These are phyloP conservation scores for Microctonus brassicae DNA, from an alignment of 2,888 invertebrate species.

Conservation along the genomic window DNA sequence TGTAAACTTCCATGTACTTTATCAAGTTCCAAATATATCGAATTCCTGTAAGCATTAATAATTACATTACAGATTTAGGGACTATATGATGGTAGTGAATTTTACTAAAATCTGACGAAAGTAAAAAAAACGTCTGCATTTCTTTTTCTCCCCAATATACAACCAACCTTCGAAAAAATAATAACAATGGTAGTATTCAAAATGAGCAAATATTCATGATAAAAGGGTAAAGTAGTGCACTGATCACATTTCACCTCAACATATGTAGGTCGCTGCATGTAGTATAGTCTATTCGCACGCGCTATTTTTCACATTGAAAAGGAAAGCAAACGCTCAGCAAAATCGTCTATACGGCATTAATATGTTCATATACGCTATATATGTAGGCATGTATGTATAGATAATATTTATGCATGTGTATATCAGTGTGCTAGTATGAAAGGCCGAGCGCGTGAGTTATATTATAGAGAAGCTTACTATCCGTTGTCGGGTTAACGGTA, in stretches of 20 bases:
- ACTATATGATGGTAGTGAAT: too few species aligned
- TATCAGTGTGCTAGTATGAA: neutral
- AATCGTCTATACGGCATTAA: conserved; percentile 44
- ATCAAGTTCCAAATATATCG: too few species aligned
- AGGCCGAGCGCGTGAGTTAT: conserved; percentile 15
- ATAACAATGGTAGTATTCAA: neutral
- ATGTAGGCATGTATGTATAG: neutral
- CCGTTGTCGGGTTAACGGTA: conserved; percentile 68
- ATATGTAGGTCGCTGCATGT: conserved; percentile 61
- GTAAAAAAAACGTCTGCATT: neutral
- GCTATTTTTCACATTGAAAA: conserved; percentile 70
- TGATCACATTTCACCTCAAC: conserved; percentile 28
- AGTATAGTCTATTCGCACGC: conserved; percentile 65
- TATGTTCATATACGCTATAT: conserved; percentile 16
- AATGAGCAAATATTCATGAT: neutral
- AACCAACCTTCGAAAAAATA: neutral
- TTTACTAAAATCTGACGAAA: too few species aligned
- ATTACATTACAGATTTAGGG: too few species aligned
- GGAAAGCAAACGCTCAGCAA: conserved; percentile 66
- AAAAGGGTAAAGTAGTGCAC: conserved; percentile 1
- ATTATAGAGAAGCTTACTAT: conserved; percentile 38
- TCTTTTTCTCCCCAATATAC: neutral
- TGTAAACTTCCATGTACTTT: too few species aligned
- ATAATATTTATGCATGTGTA: conserved; percentile 1
- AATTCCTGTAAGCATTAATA: too few species aligned